A percentile compares a stretch with the other conserved stretches of the same genome.
phyloP scores from a whole-genome alignment of 2,113 vertebrate genomes.

The Carassius carassius region DNA sequence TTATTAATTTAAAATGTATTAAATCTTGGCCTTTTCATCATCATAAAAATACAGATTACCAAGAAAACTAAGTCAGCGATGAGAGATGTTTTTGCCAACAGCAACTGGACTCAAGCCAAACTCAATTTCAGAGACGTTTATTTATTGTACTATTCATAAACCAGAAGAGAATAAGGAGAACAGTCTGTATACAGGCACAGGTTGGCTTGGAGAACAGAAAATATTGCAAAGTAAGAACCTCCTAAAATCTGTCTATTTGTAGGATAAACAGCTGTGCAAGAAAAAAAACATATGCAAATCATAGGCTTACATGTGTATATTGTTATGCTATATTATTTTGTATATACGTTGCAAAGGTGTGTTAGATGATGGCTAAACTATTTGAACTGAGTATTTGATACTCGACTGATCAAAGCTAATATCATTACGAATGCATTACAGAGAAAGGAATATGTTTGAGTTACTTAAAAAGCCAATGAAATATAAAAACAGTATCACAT shows the following conservation, averaged over 20 bases:
- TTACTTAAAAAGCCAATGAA: conserved; percentile 56
- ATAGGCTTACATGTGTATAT: conserved; percentile 29
- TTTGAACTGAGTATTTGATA: conserved; percentile 19
- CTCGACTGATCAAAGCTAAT: background rate
- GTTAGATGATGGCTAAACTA: conserved; percentile 8
- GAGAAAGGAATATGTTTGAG: conserved; percentile 58
- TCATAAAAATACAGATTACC: background rate
- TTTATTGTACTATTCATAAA: conserved; percentile 86
- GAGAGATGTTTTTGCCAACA: conserved; percentile 8
- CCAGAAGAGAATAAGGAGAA: conserved; percentile 87
- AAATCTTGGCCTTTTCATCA: background rate
- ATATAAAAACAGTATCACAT: conserved; percentile 8
- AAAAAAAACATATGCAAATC: conserved; percentile 31
- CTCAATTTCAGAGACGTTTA: conserved; percentile 59
- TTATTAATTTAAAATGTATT: background rate
- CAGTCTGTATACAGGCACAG: conserved; percentile 87
- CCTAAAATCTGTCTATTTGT: conserved; percentile 38
- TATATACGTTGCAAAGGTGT: conserved; percentile 1
- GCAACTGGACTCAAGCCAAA: conserved; percentile 11
- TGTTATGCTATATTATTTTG: conserved; percentile 16
- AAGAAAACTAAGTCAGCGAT: background rate
- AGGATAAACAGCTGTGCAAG: conserved; percentile 52
- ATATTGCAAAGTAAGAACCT: conserved; percentile 78
- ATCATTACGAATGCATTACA: background rate
- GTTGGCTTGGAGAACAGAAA: conserved; percentile 80